Percentiles rank a stretch among this genome's conserved stretches.
Evolutionary conservation across 2,113 vertebrate species (phyloP).

Genomic region (Ameiurus melas): DNA sequence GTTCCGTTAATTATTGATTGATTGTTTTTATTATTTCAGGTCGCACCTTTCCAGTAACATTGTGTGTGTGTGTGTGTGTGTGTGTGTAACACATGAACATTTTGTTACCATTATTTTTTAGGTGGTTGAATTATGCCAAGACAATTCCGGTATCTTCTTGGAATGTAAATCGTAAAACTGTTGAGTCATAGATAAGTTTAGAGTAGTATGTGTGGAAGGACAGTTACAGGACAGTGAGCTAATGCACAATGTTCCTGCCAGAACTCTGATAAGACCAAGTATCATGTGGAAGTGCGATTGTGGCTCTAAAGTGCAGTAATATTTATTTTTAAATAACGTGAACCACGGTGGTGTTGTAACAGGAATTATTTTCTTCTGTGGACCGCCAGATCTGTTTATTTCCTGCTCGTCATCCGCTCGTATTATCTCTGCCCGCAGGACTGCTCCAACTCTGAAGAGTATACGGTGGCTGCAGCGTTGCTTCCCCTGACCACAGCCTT

Average conservation of each 20-base stretch:
- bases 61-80: background rate
- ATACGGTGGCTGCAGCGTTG: constrained; percentile 86
- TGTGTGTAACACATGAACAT: background rate
- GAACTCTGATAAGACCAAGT: constrained; percentile 20
- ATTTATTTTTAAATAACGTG: background rate
- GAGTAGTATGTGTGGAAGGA: constrained; percentile 66
- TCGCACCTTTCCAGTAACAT: background rate
- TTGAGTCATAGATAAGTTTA: constrained; percentile 62
- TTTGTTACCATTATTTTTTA: background rate
- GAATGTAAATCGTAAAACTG: constrained; percentile 56
- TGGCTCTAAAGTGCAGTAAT: background rate
- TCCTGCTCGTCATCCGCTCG: constrained; percentile 29
- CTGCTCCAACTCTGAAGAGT: constrained; percentile 95
- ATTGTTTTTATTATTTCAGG: background rate
- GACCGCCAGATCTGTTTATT: background rate
- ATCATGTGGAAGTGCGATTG: background rate
- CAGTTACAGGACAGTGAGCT: constrained; percentile 30
- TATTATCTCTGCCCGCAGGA: constrained; percentile 78
- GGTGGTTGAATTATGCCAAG: background rate
- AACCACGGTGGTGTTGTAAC: constrained; percentile 17
- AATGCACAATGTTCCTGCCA: constrained; percentile 48
- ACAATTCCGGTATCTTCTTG: constrained; percentile 31
- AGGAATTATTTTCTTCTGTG: background rate
- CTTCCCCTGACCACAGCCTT: constrained; percentile 93
- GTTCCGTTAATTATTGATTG: background rate